Percentiles rank a stretch among this genome's conserved stretches.
These are phyloP conservation scores for Ifrita kowaldi DNA, from an alignment of 2,113 vertebrate genomes.

Conservation along the genomic window DNA sequence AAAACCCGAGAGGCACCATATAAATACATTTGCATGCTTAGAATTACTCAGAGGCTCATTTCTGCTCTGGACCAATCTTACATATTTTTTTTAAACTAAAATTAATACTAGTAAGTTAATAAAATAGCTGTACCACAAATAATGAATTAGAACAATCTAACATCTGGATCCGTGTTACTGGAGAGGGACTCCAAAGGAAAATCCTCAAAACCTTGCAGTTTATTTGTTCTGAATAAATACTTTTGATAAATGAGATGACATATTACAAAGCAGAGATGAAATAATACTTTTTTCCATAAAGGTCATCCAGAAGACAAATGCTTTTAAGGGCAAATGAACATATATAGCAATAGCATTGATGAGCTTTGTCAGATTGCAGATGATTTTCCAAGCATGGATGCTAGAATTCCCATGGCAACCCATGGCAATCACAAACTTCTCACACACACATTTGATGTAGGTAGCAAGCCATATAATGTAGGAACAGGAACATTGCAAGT, in stretches of 20 bases:
- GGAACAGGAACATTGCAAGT: neutral
- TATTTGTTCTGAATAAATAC: neutral
- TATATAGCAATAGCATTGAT: neutral
- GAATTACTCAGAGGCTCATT: neutral
- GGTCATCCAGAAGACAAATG: neutral
- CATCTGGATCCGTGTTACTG: neutral
- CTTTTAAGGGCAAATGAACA: neutral
- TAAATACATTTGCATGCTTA: neutral
- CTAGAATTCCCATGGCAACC: slow-evolving; percentile 15
- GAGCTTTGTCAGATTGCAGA: neutral
- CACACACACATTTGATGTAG: neutral
- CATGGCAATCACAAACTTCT: neutral
- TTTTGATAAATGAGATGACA: neutral
- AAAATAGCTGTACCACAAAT: neutral
- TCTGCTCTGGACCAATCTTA: neutral
- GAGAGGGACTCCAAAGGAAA: neutral
- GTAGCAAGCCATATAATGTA: neutral
- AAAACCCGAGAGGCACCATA: neutral
- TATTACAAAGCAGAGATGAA: neutral
- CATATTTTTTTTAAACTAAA: neutral
- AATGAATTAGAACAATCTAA: neutral
- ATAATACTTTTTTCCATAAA: neutral
- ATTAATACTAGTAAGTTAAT: neutral
- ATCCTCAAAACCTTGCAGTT: neutral
- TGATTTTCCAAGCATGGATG: neutral